Base-by-base conservation (phyloP, 1,140 invertebrate species). In the Drosophila bifasciata region DNA sequence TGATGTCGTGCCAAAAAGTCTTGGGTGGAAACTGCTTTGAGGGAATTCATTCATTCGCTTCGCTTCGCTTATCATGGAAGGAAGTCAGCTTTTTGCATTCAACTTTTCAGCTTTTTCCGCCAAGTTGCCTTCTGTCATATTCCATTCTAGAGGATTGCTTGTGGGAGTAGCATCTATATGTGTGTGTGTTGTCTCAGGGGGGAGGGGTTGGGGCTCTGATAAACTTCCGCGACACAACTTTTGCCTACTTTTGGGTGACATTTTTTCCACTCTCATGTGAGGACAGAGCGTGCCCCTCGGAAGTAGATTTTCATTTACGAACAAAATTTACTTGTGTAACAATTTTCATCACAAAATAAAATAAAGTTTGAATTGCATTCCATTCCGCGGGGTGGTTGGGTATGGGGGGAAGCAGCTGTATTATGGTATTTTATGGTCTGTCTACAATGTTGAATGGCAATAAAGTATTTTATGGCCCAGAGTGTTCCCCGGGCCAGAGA, bases 361-460 rank as follows among this genome's bases (percentile, higher is more conserved):
- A 71, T 63, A 77, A 86, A 88, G 64, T 86, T 84, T 78, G 81
- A 78, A 88, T 86, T 81, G 69, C 81, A 75, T 77, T 86, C 60
- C 60, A 39, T 16, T 32, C 7, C 2, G 17, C 15, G 11, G 15
- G 9, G 19, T 11, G 43, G 32, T 9, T 1, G 25, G 25, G 25
- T 1, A 28, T 28, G 25, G 40, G n/a, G 7, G 19, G 23, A 25
- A 60, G 57, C 23, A 57, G n/a, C 48, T 61, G n/a, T 50, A 49
- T 36, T 36, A 36, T 36, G 32, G 32, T 48, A 63, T 48, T 68
- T 68, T 68, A 68, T 51, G 46, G 28, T 53, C 16, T 43, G 56
- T 78, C 68, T 57, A 79, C 53, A 64, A 60, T 50, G 63, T 79
- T 50, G 49, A 64, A 64, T 46, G 32, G 62, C 74, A 44, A 77